phyloP scores from a whole-genome alignment of 2,797 vertebrate genomes.

The Acomys russatus region DNA sequence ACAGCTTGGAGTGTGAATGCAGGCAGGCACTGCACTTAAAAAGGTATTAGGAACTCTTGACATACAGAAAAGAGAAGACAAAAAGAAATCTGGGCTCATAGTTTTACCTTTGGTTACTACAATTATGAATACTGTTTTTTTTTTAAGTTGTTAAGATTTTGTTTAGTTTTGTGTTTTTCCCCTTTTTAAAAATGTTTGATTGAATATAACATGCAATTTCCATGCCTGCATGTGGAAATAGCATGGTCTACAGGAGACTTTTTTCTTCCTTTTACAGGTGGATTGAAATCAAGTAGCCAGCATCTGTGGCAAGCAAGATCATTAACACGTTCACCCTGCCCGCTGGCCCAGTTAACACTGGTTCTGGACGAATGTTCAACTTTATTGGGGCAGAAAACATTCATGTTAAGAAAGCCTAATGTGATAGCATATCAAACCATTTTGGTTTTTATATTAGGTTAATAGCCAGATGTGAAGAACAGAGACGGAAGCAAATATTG shows the following conservation, averaged over 20 bases:
- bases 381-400: background rate
- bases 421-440: background rate
- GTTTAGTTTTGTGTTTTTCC: background rate
- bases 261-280: background rate
- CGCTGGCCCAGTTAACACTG: background rate
- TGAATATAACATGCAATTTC: background rate
- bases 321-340: fast-evolving
- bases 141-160: background rate
- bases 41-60: background rate
- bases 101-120: background rate
- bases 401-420: background rate
- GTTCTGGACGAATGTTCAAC: background rate
- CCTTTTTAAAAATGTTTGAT: too few relatives aligned
- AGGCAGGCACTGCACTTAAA: background rate
- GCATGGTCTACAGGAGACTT: background rate
- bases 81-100: background rate
- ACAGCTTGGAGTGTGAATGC: background rate
- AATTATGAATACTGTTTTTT: background rate
- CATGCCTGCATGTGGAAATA: background rate
- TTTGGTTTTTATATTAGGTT: background rate
- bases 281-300: background rate
- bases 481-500: background rate
- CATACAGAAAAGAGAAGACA: background rate
- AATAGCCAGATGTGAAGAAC: background rate
- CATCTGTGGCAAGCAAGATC: background rate